A percentile compares a stretch with the other conserved stretches of the same genome.
Conservation (phyloP, 2,888 invertebrate species). For the Philhelius pedissequus region DNA sequence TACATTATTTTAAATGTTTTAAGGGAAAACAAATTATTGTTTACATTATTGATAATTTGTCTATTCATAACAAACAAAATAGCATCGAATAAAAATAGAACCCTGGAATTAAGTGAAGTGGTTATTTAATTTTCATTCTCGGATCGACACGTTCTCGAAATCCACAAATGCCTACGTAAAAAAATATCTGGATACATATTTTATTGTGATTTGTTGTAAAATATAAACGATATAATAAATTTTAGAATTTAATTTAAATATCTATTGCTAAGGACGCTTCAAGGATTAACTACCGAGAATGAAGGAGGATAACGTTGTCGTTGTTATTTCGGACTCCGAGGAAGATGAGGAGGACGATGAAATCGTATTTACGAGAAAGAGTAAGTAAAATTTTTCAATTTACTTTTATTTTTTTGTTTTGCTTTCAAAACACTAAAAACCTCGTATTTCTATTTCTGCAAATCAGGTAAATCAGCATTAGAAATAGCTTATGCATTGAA, state of each 20-base stretch:
- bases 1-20: no score
- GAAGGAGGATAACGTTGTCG: conserved; percentile 43
- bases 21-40: no score
- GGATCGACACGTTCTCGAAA: conserved; percentile 5
- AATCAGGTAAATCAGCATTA: not conserved
- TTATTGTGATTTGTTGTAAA: not conserved
- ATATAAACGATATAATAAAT: not conserved
- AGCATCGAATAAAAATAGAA: not conserved
- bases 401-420: not conserved
- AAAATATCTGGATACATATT: not conserved
- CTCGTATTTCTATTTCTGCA: not conserved
- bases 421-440: not conserved
- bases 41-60: conserved; percentile 4
- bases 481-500: not conserved
- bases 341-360: conserved; percentile 53
- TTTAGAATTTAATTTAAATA: not conserved
- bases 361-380: conserved; percentile 25
- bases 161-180: not conserved
- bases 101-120: not conserved
- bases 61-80: not conserved
- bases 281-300: not conserved
- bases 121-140: not conserved
- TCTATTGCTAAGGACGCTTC: not conserved
- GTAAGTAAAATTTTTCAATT: conserved; percentile 37
- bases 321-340: conserved; percentile 61